Percentiles rank a stretch among this genome's conserved stretches.
These are phyloP conservation scores for Caenorhabditis virilis DNA, from an alignment of 2,888 invertebrate species.

Conservation along the genomic window DNA sequence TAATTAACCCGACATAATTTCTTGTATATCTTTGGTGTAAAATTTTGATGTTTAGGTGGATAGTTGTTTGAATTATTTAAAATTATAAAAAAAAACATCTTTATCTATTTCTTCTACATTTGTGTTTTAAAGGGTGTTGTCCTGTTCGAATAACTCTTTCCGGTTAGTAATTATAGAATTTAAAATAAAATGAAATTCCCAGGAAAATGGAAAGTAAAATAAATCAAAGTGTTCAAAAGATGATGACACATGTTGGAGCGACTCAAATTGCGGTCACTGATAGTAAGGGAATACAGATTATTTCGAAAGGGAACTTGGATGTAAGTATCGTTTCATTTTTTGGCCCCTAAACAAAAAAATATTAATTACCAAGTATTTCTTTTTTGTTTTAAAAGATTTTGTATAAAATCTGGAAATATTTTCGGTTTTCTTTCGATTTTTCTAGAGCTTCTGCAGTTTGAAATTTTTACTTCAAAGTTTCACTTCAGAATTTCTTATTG, in stretches of 20 bases:
- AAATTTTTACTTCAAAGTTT: background rate
- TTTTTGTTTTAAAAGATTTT: background rate
- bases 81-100: background rate
- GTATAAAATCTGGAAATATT: no score
- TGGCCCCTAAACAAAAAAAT: no score
- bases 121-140: no score
- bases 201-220: constrained; percentile 20
- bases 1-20: no score
- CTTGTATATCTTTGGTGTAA: background rate
- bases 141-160: no score
- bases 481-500: background rate
- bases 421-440: no score
- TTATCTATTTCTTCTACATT: background rate
- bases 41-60: background rate
- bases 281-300: constrained; percentile 12
- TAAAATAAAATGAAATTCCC: no score
- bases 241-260: constrained; percentile 14
- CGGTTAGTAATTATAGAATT: no score
- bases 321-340: no score
- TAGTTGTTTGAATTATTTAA: background rate
- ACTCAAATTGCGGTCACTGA: constrained; percentile 19
- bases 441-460: background rate
- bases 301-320: constrained; percentile 16
- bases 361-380: background rate
- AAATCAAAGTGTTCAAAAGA: constrained; percentile 9